Base-by-base conservation (phyloP, 2,888 invertebrate species). In the Chrysodeixis includens region DNA sequence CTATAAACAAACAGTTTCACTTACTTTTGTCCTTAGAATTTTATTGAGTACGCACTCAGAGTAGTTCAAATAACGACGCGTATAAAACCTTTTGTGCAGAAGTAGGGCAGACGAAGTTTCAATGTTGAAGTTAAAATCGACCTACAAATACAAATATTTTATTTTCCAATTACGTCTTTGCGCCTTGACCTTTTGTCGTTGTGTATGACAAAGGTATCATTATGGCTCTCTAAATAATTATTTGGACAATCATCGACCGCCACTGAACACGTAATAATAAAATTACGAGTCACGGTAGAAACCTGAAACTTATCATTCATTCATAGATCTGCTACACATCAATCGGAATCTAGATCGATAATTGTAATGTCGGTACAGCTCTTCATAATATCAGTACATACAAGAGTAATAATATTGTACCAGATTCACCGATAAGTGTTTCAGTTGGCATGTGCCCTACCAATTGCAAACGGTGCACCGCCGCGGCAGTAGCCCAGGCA, bases 381-480 rank as follows among this genome's bases (percentile, higher is more conserved):
- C 46, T 35, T 46, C 46, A 46, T 2, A 18, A 8, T 20, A 18
- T 7, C 26, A 58, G 49, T 60, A 26, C 46, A 62, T 53, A 30
- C 35, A 72, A 62, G 30, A 35, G 62, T 57, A 54, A 51, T 62
- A 32, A 61, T 80, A 75, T 87, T 90, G 83, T 90, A 89, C 83
- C 88, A 84, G 89, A 88, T 83, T 81, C 86, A 73, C 79, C 85
- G 75, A 77, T 84, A 85, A 87, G 87, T 89, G 87, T 91, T 86
- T 81, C 89, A 87, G 90, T 87, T 76, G 87, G 86, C 70, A 84
- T 87, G 83, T 92, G 91, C 78, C 79, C 81, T 63, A 84, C 83
- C 64, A 87, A 89, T 85, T 94, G 94, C 90, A 94, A 90, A 86
- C 88, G 92, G 76, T 95, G 95, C 83, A 89, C 88, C 49, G 91